phyloP scores from a whole-genome alignment of 2,113 vertebrate genomes.

The Pseudorectes ferrugineus region DNA sequence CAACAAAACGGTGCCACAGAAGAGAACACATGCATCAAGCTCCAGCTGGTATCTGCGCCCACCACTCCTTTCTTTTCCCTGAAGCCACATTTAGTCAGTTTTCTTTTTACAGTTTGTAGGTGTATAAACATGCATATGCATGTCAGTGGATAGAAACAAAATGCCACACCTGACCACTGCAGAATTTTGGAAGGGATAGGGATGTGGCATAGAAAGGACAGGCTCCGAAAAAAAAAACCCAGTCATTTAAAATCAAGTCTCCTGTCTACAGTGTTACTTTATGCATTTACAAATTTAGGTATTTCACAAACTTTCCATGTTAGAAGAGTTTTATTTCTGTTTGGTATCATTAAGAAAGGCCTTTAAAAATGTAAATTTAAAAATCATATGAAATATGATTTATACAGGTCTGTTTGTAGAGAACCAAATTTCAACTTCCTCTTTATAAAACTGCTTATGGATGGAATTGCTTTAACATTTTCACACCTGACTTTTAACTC shows the following conservation, averaged over 20 bases:
- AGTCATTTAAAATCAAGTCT: not conserved
- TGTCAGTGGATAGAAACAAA: slow-evolving; percentile 3
- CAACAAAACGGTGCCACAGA: slow-evolving; percentile 64
- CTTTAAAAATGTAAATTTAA: not conserved
- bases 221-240: not conserved
- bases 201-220: not conserved
- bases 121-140: slow-evolving; percentile 34
- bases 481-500: not conserved
- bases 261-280: not conserved
- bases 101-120: slow-evolving; percentile 44
- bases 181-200: not conserved
- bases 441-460: not conserved
- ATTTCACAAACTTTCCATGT: not conserved
- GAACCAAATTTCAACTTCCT: not conserved
- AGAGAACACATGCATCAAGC: slow-evolving; percentile 53
- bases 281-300: not conserved
- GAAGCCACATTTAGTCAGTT: slow-evolving; percentile 44
- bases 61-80: slow-evolving; percentile 20
- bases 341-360: not conserved
- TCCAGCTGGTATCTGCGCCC: slow-evolving; percentile 58
- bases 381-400: not conserved
- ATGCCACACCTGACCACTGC: slow-evolving; percentile 8
- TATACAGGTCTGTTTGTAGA: not conserved
- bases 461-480: not conserved
- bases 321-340: not conserved